Percentiles rank a stretch among this genome's conserved stretches.
These are phyloP conservation scores for Sarcophaga variegata DNA, from an alignment of 2,888 invertebrate species.

Conservation along the genomic window DNA sequence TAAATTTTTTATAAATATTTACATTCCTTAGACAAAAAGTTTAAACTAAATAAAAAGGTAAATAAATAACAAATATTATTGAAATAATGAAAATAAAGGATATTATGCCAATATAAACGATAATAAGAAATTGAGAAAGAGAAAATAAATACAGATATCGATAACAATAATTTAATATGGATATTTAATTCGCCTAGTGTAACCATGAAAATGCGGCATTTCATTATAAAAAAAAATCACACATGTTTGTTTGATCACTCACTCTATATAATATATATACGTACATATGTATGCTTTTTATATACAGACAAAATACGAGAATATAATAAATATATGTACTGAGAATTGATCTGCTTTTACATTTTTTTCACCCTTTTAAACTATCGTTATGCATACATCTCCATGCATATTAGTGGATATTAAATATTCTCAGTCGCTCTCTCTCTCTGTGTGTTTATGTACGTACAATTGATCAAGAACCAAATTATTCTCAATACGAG, in stretches of 20 bases:
- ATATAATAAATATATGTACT: too few species aligned
- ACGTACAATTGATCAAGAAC: too few species aligned
- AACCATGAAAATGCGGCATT: background rate
- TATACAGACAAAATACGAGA: too few species aligned
- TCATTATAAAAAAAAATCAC: background rate
- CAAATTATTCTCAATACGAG: constrained; percentile 18
- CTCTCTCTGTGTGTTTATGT: too few species aligned
- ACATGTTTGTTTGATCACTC: background rate
- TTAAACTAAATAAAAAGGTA: constrained; percentile 49
- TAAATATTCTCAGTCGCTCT: background rate
- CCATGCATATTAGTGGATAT: constrained; percentile 8
- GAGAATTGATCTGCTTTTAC: constrained; percentile 5
- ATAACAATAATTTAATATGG: background rate
- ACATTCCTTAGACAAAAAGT: constrained; percentile 55
- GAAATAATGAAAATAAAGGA: background rate
- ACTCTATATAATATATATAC: background rate
- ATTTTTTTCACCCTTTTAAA: constrained; percentile 26
- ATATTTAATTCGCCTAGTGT: background rate
- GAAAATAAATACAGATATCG: background rate
- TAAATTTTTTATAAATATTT: background rate
- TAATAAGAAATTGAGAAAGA: background rate
- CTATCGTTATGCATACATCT: background rate
- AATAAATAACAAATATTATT: constrained; percentile 19
- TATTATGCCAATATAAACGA: background rate
- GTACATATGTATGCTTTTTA: background rate